phyloP scores from a whole-genome alignment of 2,888 invertebrate species.

The Drosophila mayaguana region DNA sequence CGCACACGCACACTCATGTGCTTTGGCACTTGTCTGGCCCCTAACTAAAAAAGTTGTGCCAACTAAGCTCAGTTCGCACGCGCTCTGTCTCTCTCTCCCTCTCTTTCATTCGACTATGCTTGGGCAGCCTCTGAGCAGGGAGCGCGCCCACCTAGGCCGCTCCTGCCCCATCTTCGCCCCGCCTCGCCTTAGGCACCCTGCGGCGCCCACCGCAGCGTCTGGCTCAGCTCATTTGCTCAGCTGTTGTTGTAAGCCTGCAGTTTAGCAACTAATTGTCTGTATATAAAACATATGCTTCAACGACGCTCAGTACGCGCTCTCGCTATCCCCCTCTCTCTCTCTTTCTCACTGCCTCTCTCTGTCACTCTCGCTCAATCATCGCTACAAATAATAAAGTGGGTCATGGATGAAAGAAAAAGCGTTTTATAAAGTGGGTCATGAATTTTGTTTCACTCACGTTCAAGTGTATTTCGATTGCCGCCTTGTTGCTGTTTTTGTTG shows the following conservation, averaged over 20 bases:
- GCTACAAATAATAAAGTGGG: conserved; percentile 83
- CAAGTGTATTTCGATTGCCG: conserved; percentile 83
- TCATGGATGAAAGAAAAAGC: conserved; percentile 85
- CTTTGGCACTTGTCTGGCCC: conserved; percentile 44
- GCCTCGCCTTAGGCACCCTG: not conserved
- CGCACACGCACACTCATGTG: conserved; percentile 9
- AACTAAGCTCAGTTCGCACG: conserved; percentile 35
- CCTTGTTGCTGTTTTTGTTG: conserved; percentile 37
- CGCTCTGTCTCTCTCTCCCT: not conserved
- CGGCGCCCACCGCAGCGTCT: conserved; percentile 22
- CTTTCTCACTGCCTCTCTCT: conserved; percentile 5
- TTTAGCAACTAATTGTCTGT: conserved; percentile 79
- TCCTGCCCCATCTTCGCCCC: not conserved
- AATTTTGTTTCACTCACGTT: conserved; percentile 84
- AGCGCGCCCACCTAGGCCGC: conserved; percentile 3
- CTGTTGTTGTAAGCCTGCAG: conserved; percentile 69
- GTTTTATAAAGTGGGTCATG: conserved; percentile 84
- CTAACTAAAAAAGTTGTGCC: conserved; percentile 49
- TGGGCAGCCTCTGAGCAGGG: conserved; percentile 6
- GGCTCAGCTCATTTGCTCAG: conserved; percentile 66
- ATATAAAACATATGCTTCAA: conserved; percentile 72
- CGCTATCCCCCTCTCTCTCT: conserved; percentile 15
- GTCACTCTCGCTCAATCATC: conserved; percentile 53
- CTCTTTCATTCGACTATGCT: not conserved
- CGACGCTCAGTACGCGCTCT: conserved; percentile 23